Evolutionary conservation across 2,888 invertebrate genomes (phyloP).

Genomic region (Abrostola tripartita): DNA sequence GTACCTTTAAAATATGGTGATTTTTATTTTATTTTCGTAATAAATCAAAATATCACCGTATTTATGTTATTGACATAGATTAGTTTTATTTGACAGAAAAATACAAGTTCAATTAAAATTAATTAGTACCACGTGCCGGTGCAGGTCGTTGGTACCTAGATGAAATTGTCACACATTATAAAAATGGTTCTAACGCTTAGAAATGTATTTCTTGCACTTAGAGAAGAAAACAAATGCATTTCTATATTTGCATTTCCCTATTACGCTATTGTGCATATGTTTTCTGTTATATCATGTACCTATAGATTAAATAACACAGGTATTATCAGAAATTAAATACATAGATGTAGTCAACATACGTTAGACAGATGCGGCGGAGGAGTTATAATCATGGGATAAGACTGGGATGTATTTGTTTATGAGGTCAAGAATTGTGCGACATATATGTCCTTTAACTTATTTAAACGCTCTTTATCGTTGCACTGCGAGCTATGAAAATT

Average conservation of each 20-base stretch:
- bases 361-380: too few species aligned
- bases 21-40: slow-evolving; percentile 55
- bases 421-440: too few species aligned
- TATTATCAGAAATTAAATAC: background rate
- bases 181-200: slow-evolving; percentile 8
- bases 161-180: slow-evolving; percentile 1
- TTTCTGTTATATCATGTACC: slow-evolving; percentile 3
- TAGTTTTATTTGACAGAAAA: slow-evolving; percentile 5
- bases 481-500: too few species aligned
- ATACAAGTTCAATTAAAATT: slow-evolving; percentile 10
- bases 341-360: background rate
- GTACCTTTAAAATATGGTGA: slow-evolving; percentile 30
- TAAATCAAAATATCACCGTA: slow-evolving; percentile 53
- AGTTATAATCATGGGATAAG: too few species aligned
- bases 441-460: too few species aligned
- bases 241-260: slow-evolving; percentile 43
- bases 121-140: background rate
- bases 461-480: too few species aligned
- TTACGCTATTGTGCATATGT: slow-evolving; percentile 17
- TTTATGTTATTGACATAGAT: slow-evolving; percentile 4
- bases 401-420: too few species aligned
- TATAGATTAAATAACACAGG: background rate
- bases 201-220: slow-evolving; percentile 44
- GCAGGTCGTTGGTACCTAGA: background rate
- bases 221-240: slow-evolving; percentile 47